Conservation (phyloP, 2,888 invertebrate species). For the Drosophila nr. perissopoda region DNA sequence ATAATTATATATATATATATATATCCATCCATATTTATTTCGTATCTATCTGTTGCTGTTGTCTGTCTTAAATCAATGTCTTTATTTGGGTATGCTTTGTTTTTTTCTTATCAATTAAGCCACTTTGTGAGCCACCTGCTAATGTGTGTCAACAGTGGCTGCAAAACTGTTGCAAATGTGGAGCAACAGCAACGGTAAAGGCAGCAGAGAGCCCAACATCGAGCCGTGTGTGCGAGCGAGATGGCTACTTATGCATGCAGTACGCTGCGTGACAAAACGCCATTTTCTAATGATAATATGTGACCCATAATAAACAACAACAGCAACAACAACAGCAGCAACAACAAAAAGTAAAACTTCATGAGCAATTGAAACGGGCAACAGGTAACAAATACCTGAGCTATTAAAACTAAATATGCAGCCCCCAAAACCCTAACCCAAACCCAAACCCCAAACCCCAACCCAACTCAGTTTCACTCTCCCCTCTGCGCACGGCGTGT, state of each 20-base stretch:
- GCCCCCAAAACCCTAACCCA: conserved; percentile 33
- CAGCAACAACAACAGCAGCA: conserved; percentile 23
- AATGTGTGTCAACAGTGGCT: conserved; percentile 48
- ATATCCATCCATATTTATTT: neutral
- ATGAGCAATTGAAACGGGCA: conserved; percentile 73
- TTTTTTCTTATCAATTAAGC: conserved; percentile 44
- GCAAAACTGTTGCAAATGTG: conserved; percentile 42
- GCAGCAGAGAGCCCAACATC: neutral
- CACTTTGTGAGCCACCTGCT: conserved; percentile 17
- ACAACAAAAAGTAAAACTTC: conserved; percentile 55
- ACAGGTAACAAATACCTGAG: conserved; percentile 80
- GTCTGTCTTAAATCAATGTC: conserved; percentile 39
- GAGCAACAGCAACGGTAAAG: conserved; percentile 1
- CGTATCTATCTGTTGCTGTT: neutral
- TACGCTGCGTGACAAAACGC: conserved; percentile 83
- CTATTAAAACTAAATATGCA: conserved; percentile 81
- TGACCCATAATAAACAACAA: conserved; percentile 74
- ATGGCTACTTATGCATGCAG: conserved; percentile 55
- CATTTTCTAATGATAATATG: conserved; percentile 83
- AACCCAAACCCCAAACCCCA: neutral
- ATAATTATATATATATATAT: conserved; percentile 2
- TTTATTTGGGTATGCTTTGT: conserved; percentile 19
- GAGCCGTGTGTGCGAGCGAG: conserved; percentile 40
- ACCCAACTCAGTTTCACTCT: neutral
- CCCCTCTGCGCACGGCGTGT: conserved; percentile 13